These are phyloP conservation scores for Hippocampus mohnikei DNA, from an alignment of 2,113 vertebrate genomes.

Conservation along the genomic window DNA sequence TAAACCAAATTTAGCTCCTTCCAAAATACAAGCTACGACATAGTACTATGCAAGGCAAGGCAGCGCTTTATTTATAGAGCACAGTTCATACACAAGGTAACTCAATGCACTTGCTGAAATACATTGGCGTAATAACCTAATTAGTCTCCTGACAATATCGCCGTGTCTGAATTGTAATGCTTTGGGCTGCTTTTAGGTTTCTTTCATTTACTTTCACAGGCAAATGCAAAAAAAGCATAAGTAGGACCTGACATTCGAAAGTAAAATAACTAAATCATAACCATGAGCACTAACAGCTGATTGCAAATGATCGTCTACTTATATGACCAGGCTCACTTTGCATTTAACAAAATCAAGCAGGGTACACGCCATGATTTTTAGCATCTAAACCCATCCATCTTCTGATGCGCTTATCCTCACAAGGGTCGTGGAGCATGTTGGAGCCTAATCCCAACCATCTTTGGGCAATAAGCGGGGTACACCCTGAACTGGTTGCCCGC, in stretches of 20 bases:
- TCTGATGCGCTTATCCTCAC: too few species aligned
- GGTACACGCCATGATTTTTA: not conserved
- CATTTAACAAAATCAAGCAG: not conserved
- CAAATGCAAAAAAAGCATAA: not conserved
- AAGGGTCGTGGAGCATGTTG: too few species aligned
- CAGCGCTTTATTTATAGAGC: too few species aligned
- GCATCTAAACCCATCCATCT: too few species aligned
- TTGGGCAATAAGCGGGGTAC: too few species aligned
- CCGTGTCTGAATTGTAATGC: not conserved
- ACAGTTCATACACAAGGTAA: too few species aligned
- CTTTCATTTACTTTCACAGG: not conserved
- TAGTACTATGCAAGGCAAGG: not conserved
- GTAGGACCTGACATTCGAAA: not conserved
- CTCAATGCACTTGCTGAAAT: not conserved
- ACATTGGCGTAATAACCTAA: not conserved
- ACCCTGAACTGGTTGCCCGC: too few species aligned
- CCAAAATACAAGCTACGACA: not conserved
- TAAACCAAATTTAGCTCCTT: not conserved
- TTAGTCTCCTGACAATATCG: not conserved
- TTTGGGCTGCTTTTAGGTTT: not conserved
- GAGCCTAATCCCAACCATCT: too few species aligned
- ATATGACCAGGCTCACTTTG: not conserved
- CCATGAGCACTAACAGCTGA: not conserved
- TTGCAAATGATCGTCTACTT: not conserved
- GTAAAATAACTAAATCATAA: not conserved